Evolutionary conservation across 2,888 invertebrate genomes (phyloP).

Genomic region (Cinara cedri): DNA sequence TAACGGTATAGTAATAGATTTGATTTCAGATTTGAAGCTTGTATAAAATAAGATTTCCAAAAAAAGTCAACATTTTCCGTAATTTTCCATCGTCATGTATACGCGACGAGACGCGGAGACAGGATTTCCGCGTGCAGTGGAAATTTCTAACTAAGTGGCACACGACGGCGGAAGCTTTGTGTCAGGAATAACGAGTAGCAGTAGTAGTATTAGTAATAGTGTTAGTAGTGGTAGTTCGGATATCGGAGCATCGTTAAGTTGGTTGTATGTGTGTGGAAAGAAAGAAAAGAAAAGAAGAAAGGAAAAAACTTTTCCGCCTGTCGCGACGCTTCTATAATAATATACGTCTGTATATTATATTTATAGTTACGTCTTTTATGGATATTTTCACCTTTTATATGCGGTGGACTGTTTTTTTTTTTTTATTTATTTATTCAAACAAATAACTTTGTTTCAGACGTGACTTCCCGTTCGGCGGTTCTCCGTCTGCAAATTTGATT

Average conservation of each 20-base stretch:
- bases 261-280: not conserved
- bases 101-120: constrained; percentile 5
- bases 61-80: too few species aligned
- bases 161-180: constrained; percentile 46
- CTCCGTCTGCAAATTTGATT: constrained; percentile 11
- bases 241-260: constrained; percentile 3
- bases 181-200: constrained; percentile 48
- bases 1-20: too few species aligned
- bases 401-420: not conserved
- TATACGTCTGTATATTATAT: not conserved
- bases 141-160: constrained; percentile 52
- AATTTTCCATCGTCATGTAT: too few species aligned
- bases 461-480: constrained; percentile 15
- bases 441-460: constrained; percentile 37
- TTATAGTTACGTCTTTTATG: not conserved
- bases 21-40: too few species aligned
- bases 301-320: not conserved
- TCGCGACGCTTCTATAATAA: too few species aligned
- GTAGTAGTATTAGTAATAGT: too few species aligned
- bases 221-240: too few species aligned
- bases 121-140: constrained; percentile 31
- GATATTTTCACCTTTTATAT: constrained; percentile 42
- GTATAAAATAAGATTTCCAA: too few species aligned
- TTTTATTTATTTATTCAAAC: constrained; percentile 19
- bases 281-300: not conserved